Base-by-base conservation (phyloP, 2,888 invertebrate species). In the Icerya purchasi region DNA sequence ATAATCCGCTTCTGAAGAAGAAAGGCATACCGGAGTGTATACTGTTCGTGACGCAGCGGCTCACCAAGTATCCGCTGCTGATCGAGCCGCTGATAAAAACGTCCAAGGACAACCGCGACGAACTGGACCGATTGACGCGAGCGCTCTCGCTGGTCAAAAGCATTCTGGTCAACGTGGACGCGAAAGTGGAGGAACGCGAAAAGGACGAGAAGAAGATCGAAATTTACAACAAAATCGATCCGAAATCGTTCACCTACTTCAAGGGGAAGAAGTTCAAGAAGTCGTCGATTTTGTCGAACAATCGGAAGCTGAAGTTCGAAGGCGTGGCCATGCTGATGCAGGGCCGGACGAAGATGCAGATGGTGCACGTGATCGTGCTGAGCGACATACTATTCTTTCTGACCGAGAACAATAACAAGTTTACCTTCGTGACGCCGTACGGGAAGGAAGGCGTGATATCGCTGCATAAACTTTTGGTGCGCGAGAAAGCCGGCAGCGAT, bases 1-100 rank as follows among this genome's bases (percentile, higher is more conserved):
- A 82, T 60, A 89, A 90, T 73, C 87, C 88, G 3, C 72, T 92
- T 66, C 78, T 93, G 61, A 86, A 92, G 74, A 89, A 92, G 71
- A 90, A 92, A 75, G 93, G 93, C 62, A 89, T 96, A 57, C 92
- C 93, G 1, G 94, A 94, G 72, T 94, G 93, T 71, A 88, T 96
- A 66, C 72, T 94, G 61, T 88, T 93, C 72, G 93, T 96, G 18
- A 93, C 94, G 0, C 94, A 94, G 72, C 78, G 96, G 65, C 77
- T 94, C 53, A 94, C 94, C 18, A 96, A 96, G 69, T 96, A 96
- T 73, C 94, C 94, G 0, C 73, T 93, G 23, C 75, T 96, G 2
- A 80, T 96, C 63, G 94, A 96, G 69, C 89, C 92, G 1, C 73
- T 96, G 53, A 79, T 93, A 60, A 96, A 94, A 73, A 87, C 89